Evolutionary conservation across 2,113 vertebrate species (phyloP).

Genomic region (Marcusenius ussheri): DNA sequence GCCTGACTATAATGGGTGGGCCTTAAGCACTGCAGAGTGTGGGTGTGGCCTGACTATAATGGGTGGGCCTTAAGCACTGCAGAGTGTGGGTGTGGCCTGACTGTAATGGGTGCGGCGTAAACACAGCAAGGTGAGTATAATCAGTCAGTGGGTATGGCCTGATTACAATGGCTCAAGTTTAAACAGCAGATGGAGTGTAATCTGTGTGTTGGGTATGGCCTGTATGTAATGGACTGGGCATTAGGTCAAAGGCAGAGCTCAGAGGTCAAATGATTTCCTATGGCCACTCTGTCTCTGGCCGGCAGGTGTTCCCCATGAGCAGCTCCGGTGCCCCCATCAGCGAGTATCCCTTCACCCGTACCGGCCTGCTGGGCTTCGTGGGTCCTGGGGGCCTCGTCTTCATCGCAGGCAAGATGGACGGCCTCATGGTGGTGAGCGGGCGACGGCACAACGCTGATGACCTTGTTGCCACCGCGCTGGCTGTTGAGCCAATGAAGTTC

Average conservation of each 20-base stretch:
- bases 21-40: too few relatives aligned
- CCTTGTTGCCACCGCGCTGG: slow-evolving; percentile 92
- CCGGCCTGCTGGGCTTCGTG: slow-evolving; percentile 87
- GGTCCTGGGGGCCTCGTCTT: slow-evolving; percentile 94
- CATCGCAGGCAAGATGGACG: slow-evolving; percentile 98
- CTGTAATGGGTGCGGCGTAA: not conserved
- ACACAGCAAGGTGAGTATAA: not conserved
- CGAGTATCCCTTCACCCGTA: slow-evolving; percentile 92
- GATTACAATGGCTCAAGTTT: too few relatives aligned
- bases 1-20: not conserved
- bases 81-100: not conserved
- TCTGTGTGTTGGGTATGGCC: not conserved
- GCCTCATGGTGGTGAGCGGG: slow-evolving; percentile 95
- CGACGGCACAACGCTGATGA: slow-evolving; percentile 95
- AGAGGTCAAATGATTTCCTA: not conserved
- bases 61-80: not conserved
- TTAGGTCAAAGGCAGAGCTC: not conserved
- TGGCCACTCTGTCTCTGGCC: not conserved
- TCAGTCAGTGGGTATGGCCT: too few relatives aligned
- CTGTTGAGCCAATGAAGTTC: slow-evolving; percentile 98
- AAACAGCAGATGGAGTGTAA: not conserved
- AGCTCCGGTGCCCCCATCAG: slow-evolving; percentile 83
- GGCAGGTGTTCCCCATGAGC: slow-evolving; percentile 88
- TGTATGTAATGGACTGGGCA: not conserved
- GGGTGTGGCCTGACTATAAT: not conserved